Evolutionary conservation across 1,140 invertebrate genomes (phyloP).

Genomic region (Sinella curviseta): DNA sequence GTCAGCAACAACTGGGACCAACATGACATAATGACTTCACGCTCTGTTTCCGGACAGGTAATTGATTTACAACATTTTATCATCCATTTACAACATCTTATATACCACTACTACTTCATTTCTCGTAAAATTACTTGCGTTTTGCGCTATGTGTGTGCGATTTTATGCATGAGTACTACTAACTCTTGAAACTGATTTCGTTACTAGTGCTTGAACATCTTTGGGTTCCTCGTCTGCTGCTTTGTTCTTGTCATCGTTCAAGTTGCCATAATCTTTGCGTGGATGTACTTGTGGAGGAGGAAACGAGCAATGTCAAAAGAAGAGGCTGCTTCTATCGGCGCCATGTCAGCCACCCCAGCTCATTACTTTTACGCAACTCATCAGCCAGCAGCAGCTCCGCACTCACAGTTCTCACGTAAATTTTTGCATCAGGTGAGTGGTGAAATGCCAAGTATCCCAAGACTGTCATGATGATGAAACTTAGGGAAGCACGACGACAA

Average conservation of each 20-base stretch:
- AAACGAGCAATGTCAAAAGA: constrained; percentile 45
- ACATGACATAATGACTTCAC: constrained; percentile 37
- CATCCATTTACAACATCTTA: not conserved
- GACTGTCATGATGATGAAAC: constrained; percentile 6
- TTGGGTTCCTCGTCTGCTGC: constrained; percentile 53
- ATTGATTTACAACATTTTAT: not conserved
- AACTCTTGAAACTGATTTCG: not conserved
- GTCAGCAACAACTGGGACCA: constrained; percentile 30
- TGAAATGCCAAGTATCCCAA: constrained; percentile 40
- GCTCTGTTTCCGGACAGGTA: constrained; percentile 33
- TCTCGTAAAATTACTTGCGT: not conserved
- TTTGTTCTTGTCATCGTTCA: constrained; percentile 55
- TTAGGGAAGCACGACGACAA: not conserved
- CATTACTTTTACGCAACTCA: not conserved
- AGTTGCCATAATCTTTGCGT: constrained; percentile 54
- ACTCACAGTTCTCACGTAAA: constrained; percentile 43
- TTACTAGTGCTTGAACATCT: constrained; percentile 51
- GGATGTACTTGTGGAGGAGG: constrained; percentile 55
- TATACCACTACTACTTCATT: too few species aligned
- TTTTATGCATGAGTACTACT: not conserved
- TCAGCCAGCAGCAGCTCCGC: not conserved
- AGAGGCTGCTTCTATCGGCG: not conserved
- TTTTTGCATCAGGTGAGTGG: constrained; percentile 43
- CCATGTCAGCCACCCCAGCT: constrained; percentile 8
- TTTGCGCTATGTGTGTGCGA: not conserved